Conservation (phyloP, 1,140 invertebrate genomes). For the Odontomachus brunneus region DNA sequence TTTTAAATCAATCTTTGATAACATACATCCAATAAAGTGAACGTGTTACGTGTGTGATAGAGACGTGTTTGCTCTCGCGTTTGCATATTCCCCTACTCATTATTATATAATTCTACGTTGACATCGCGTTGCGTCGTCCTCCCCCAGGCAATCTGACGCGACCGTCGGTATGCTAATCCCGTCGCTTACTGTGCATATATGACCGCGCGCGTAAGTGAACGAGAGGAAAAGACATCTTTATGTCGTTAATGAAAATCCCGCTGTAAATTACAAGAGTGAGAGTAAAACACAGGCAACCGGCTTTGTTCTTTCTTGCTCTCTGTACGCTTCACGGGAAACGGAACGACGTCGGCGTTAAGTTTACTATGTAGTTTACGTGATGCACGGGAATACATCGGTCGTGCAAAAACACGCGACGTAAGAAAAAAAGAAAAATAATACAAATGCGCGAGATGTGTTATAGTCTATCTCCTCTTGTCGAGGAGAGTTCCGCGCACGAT, state of each 20-base stretch:
- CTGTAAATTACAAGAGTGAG: conserved; percentile 41
- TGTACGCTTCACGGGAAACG: background rate
- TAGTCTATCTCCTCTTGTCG: too few relatives aligned
- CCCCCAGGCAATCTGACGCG: background rate
- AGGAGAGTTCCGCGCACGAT: too few relatives aligned
- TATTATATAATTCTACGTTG: conserved; percentile 49
- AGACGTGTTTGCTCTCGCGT: conserved; percentile 8
- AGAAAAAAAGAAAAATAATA: too few relatives aligned
- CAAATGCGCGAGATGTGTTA: too few relatives aligned
- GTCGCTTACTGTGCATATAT: background rate
- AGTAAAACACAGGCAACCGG: conserved; percentile 17
- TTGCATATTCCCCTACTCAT: background rate
- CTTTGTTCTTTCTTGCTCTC: background rate
- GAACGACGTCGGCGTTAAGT: background rate
- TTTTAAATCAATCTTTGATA: too few relatives aligned
- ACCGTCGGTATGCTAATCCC: conserved; percentile 27
- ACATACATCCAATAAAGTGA: conserved; percentile 37
- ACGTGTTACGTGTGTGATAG: conserved; percentile 14
- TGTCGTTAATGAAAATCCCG: conserved; percentile 22
- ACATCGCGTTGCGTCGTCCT: conserved; percentile 7
- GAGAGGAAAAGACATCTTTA: conserved; percentile 35
- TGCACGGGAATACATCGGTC: too few relatives aligned
- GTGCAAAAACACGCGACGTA: too few relatives aligned
- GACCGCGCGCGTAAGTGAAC: conserved; percentile 1
- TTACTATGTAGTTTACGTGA: too few relatives aligned